A percentile compares a stretch with the other conserved stretches of the same genome.
Evolutionary conservation across 2,888 invertebrate species (phyloP).

Genomic region (Perithous albicinctus): DNA sequence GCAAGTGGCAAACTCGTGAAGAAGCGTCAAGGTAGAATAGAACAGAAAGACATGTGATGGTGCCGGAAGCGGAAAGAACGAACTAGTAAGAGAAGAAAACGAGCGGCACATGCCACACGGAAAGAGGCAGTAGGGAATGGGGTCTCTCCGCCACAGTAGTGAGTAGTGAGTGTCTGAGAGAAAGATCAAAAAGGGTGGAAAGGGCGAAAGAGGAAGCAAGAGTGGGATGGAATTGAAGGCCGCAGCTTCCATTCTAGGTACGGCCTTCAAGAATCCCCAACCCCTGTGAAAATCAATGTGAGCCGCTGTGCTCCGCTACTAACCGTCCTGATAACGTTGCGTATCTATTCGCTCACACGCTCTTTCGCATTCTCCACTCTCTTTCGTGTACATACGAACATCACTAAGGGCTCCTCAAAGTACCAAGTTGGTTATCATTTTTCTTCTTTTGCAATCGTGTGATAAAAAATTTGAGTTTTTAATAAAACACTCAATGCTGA

Average conservation of each 20-base stretch:
- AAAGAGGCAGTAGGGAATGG: not conserved
- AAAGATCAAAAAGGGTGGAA: conserved; percentile 62
- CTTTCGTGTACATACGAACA: conserved; percentile 13
- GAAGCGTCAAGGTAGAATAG: conserved; percentile 16
- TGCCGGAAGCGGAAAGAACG: conserved; percentile 62
- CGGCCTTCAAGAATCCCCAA: conserved; percentile 76
- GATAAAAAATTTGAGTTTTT: not conserved
- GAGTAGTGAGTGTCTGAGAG: conserved; percentile 29
- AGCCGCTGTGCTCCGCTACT: conserved; percentile 76
- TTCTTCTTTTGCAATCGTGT: not conserved
- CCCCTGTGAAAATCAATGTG: conserved; percentile 80
- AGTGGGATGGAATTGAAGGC: conserved; percentile 75
- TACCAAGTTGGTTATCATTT: not conserved
- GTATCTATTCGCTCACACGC: conserved; percentile 33
- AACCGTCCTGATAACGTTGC: conserved; percentile 78
- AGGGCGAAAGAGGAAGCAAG: conserved; percentile 58
- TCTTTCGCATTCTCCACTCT: conserved; percentile 33
- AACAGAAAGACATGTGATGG: conserved; percentile 31
- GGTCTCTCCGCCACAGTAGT: conserved; percentile 8
- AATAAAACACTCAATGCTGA: too few relatives aligned
- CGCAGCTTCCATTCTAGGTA: conserved; percentile 72
- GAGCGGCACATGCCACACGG: conserved; percentile 5
- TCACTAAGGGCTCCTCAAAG: not conserved
- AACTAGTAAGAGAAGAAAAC: conserved; percentile 43
- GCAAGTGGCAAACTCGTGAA: not conserved